Evolutionary conservation across 2,888 invertebrate genomes (phyloP).

Genomic region (Cryptosula pallasiana): DNA sequence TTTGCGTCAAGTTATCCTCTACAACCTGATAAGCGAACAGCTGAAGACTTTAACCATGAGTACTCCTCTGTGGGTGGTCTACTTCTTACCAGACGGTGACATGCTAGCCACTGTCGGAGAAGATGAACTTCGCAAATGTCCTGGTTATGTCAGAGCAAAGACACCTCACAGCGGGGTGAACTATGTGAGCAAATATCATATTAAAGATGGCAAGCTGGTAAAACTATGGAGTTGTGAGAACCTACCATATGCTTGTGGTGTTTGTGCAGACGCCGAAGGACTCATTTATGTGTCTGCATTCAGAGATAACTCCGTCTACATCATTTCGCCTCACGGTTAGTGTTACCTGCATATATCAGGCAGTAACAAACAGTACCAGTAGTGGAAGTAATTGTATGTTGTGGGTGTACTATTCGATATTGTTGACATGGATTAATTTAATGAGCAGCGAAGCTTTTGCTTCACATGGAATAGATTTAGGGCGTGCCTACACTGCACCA

Average conservation of each 20-base stretch:
- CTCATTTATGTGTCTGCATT: not conserved
- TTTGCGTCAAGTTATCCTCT: not conserved
- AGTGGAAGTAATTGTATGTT: no score
- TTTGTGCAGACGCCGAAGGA: not conserved
- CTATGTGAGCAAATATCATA: not conserved
- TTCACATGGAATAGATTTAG: no score
- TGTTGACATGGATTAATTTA: no score
- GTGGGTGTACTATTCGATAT: no score
- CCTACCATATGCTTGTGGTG: not conserved
- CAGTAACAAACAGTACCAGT: no score
- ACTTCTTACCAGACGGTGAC: not conserved
- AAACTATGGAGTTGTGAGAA: not conserved
- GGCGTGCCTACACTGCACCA: no score
- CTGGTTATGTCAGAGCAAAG: not conserved
- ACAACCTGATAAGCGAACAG: not conserved
- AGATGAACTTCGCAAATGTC: not conserved
- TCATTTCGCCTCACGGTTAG: not conserved
- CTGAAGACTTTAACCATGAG: not conserved
- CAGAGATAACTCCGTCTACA: not conserved
- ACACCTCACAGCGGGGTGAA: not conserved
- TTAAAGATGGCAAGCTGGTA: not conserved
- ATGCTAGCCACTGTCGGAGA: not conserved
- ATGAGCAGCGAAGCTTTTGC: no score
- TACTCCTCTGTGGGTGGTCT: not conserved
- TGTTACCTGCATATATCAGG: no score